Evolutionary conservation across 1,140 invertebrate genomes (phyloP).

Genomic region (Lysiphlebus fabarum): DNA sequence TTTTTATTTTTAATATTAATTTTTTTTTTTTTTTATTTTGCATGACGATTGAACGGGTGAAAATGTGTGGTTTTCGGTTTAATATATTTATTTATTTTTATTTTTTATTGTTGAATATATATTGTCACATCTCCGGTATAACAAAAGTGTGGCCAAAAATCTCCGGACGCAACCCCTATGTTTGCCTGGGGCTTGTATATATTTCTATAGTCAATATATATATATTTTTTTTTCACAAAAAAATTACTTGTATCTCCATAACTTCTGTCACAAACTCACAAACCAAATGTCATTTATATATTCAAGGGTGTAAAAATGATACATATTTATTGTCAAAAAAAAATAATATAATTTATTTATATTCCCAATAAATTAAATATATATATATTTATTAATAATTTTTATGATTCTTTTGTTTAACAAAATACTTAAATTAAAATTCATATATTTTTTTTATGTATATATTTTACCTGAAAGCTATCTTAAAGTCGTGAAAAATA

Average conservation of each 20-base stretch:
- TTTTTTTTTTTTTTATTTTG: too few relatives aligned
- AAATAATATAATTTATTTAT: not conserved
- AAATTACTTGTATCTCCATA: conserved; percentile 42
- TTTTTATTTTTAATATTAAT: conserved; percentile 51
- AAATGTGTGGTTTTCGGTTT: not conserved
- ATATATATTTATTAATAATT: not conserved
- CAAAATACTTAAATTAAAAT: too few relatives aligned
- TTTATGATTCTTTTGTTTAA: not conserved
- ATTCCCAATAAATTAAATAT: not conserved
- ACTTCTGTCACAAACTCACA: conserved; percentile 23
- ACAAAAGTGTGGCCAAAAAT: conserved; percentile 21
- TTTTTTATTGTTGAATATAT: too few relatives aligned
- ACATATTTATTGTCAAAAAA: not conserved
- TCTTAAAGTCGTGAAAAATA: conserved; percentile 17
- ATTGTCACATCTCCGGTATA: conserved; percentile 18
- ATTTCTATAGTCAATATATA: too few relatives aligned
- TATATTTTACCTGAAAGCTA: not conserved
- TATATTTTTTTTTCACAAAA: too few relatives aligned
- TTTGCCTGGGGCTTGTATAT: conserved; percentile 33
- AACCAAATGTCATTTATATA: not conserved
- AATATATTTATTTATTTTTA: conserved; percentile 28
- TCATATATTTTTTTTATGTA: not conserved
- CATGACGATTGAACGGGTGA: not conserved
- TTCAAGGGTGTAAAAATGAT: conserved; percentile 5
- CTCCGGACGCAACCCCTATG: conserved; percentile 22